These are phyloP conservation scores for Ursus arctos DNA, from an alignment of 2,113 vertebrate genomes.

Conservation along the genomic window DNA sequence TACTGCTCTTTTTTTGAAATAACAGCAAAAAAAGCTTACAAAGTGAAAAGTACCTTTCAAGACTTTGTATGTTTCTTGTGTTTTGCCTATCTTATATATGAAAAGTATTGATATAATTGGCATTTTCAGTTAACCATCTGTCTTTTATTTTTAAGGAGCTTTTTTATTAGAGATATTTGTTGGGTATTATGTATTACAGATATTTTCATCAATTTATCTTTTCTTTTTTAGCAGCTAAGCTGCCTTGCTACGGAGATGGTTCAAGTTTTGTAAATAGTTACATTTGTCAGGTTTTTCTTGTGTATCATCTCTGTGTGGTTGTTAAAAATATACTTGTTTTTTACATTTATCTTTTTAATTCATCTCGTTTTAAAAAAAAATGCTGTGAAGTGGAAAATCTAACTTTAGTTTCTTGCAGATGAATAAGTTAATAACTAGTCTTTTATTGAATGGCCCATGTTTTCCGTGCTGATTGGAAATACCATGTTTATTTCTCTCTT, in stretches of 20 bases:
- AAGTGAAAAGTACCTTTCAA: constrained; percentile 18
- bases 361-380: not conserved
- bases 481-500: not conserved
- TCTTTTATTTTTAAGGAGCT: not conserved
- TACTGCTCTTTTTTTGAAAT: not conserved
- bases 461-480: not conserved
- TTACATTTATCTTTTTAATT: not conserved
- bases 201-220: constrained; percentile 12
- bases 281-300: not conserved
- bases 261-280: not conserved
- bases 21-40: not conserved
- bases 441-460: not conserved
- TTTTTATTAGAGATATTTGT: not conserved
- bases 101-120: not conserved
- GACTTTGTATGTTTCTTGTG: not conserved
- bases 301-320: not conserved
- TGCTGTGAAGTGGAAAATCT: not conserved
- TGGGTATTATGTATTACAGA: not conserved
- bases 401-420: constrained; percentile 7
- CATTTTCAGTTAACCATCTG: not conserved
- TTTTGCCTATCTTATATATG: not conserved
- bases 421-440: not conserved
- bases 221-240: constrained; percentile 31
- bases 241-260: not conserved
- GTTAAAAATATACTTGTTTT: not conserved